phyloP scores from a whole-genome alignment of 2,113 vertebrate genomes.

The Artemisiospiza belli region DNA sequence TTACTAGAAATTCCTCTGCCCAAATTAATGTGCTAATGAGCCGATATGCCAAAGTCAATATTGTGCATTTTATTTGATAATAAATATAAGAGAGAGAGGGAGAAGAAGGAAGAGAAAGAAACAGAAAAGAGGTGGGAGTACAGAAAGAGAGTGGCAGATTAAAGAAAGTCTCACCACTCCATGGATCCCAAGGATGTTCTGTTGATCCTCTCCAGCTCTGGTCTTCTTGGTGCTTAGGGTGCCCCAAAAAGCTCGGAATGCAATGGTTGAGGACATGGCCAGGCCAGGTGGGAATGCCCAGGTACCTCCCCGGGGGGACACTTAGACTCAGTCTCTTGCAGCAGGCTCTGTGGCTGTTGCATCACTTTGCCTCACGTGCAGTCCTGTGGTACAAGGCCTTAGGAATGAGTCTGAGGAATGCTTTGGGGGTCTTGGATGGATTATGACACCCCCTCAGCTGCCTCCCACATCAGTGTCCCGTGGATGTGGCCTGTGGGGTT shows the following conservation, averaged over 20 bases:
- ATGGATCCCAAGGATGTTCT: not conserved
- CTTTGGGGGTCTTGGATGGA: not conserved
- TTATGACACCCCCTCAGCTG: not conserved
- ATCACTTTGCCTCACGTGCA: not conserved
- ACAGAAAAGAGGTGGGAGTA: not conserved
- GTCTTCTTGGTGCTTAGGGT: not conserved
- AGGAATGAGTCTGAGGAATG: not conserved
- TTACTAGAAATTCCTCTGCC: not conserved
- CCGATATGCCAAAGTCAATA: not conserved
- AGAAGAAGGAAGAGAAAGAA: not conserved
- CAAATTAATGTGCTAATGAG: not conserved
- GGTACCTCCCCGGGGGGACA: not conserved
- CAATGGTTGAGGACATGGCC: no score
- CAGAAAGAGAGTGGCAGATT: not conserved
- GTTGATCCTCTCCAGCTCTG: not conserved
- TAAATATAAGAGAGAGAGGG: not conserved
- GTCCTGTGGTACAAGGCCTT: not conserved
- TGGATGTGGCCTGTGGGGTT: not conserved
- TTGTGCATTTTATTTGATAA: not conserved
- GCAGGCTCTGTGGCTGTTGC: not conserved
- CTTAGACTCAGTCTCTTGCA: not conserved
- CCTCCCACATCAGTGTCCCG: accelerated
- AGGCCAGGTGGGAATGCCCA: not conserved
- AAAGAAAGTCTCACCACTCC: not conserved
- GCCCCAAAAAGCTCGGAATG: not conserved